A percentile compares a stretch with the other conserved stretches of the same genome.
Conservation (phyloP, 2,113 vertebrate species). For the Chloropsis hardwickii region DNA sequence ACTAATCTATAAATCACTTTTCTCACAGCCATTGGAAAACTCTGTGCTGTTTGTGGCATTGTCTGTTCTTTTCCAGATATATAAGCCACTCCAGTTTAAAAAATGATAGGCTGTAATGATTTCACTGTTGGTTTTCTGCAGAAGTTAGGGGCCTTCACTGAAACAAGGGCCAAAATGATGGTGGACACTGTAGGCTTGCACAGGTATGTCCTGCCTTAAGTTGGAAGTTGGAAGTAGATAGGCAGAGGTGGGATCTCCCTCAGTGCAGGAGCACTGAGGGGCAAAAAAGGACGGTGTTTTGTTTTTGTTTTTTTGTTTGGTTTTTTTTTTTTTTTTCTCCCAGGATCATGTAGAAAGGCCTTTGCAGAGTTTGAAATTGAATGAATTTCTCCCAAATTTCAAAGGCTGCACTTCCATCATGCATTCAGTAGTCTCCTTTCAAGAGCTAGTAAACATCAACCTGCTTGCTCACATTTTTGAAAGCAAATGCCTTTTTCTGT, state of each 20-base stretch:
- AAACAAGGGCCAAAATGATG: background rate
- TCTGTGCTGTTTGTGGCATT: background rate
- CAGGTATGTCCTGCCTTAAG: background rate
- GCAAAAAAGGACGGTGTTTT: background rate
- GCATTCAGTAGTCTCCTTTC: background rate
- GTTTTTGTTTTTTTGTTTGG: too few relatives aligned
- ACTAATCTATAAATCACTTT: constrained; percentile 42
- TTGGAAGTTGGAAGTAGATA: background rate
- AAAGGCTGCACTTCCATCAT: background rate
- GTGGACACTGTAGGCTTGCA: background rate
- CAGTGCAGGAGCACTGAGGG: background rate
- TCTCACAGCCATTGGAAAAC: background rate
- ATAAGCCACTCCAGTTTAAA: background rate
- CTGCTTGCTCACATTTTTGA: background rate
- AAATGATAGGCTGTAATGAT: background rate
- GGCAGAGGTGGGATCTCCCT: background rate
- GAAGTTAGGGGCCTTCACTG: background rate
- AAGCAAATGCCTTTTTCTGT: background rate
- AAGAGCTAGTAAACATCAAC: background rate
- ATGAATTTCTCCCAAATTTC: background rate
- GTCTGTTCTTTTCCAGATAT: background rate
- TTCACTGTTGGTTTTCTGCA: background rate
- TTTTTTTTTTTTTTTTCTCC: background rate
- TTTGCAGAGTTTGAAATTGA: background rate
- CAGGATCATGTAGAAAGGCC: background rate